phyloP scores from a whole-genome alignment of 2,113 vertebrate genomes.

The Calidris pugnax region DNA sequence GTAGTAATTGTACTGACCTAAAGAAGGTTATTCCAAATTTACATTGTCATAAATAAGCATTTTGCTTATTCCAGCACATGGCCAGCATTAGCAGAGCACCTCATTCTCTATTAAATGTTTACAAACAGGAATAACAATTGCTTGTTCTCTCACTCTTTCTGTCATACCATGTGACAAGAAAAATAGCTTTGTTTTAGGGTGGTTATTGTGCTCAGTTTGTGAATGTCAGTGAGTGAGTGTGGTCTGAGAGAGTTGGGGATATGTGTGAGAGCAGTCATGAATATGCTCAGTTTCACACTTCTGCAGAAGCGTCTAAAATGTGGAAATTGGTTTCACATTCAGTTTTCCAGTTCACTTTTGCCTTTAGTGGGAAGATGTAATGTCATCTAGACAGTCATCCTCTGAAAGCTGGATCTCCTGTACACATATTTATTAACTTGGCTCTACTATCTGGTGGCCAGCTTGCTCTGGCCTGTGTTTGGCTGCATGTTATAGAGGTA shows the following conservation, averaged over 20 bases:
- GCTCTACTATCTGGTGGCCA: background rate
- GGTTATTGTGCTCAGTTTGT: background rate
- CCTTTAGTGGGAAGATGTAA: background rate
- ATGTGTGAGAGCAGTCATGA: background rate
- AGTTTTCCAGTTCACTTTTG: background rate
- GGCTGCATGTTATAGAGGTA: background rate
- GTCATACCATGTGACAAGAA: background rate
- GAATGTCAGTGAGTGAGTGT: background rate
- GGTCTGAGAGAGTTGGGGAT: background rate
- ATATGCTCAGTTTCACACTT: background rate
- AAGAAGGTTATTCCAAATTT: background rate
- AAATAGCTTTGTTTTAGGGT: background rate
- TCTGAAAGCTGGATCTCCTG: background rate
- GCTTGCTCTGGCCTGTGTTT: background rate
- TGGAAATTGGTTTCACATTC: background rate
- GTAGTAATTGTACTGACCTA: background rate
- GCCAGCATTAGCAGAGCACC: background rate
- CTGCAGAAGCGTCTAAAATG: background rate
- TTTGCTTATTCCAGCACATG: background rate
- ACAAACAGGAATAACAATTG: background rate
- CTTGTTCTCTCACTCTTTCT: background rate
- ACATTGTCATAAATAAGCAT: background rate
- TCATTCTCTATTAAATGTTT: background rate
- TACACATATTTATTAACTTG: background rate
- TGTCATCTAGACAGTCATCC: background rate